These are phyloP conservation scores for Drymonia ruficornis DNA, from an alignment of 2,888 invertebrate species.

Conservation along the genomic window DNA sequence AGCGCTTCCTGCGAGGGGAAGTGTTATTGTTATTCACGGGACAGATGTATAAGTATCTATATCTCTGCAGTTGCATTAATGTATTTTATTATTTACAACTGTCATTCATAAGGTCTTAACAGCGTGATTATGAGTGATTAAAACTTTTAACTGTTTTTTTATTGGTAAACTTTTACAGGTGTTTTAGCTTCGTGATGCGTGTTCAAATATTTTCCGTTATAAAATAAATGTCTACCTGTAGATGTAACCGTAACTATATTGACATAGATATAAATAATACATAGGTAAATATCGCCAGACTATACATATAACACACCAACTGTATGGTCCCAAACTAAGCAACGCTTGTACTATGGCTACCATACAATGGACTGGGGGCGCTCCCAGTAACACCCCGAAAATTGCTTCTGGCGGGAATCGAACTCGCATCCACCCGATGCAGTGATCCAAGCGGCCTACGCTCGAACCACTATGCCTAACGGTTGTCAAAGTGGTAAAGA, in stretches of 20 bases:
- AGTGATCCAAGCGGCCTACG: no score
- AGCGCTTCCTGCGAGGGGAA: conserved; percentile 57
- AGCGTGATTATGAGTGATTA: conserved; percentile 50
- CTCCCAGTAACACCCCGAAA: no score
- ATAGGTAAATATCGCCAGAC: no score
- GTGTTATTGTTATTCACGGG: conserved; percentile 60
- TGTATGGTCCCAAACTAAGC: no score
- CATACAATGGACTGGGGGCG: no score
- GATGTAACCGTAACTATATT: not conserved
- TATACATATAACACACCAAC: no score
- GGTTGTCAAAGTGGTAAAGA: not conserved
- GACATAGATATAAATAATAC: no score
- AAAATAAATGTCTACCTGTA: not conserved
- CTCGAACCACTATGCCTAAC: no score
- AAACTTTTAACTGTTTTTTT: conserved; percentile 41
- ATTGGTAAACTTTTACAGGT: conserved; percentile 20
- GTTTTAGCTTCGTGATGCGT: conserved; percentile 5
- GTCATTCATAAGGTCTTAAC: conserved; percentile 50
- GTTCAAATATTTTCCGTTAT: not conserved
- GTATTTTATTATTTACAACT: conserved; percentile 43
- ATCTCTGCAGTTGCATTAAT: conserved; percentile 29
- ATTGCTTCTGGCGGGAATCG: no score
- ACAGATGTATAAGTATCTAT: conserved; percentile 36
- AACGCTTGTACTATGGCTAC: no score
- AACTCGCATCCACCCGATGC: no score